These are phyloP conservation scores for Apodemia mormo DNA, from an alignment of 2,888 invertebrate genomes.

Conservation along the genomic window DNA sequence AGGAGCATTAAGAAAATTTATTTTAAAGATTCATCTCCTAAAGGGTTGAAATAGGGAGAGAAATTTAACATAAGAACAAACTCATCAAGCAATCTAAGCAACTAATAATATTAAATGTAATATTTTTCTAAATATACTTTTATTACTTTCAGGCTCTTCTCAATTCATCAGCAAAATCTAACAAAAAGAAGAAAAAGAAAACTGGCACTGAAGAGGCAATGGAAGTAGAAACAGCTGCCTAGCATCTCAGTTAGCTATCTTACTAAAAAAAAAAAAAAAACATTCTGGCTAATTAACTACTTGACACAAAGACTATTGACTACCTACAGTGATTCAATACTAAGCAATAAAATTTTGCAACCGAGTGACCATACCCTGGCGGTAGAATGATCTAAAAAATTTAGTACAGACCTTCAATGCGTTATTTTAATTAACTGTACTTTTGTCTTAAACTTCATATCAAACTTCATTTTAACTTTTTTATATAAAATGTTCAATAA, in stretches of 20 bases:
- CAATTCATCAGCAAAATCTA: constrained; percentile 90
- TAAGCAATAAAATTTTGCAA: constrained; percentile 29
- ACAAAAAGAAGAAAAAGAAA: constrained; percentile 96
- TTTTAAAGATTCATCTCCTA: no score
- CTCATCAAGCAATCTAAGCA: no score
- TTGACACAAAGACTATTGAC: constrained; percentile 31
- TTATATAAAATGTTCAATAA: constrained; percentile 20
- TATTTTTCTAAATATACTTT: constrained; percentile 17
- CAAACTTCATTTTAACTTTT: constrained; percentile 20
- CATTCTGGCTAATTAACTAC: constrained; percentile 32
- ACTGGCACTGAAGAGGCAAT: constrained; percentile 83
- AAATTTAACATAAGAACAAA: no score
- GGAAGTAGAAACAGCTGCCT: constrained; percentile 82
- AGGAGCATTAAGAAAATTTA: no score
- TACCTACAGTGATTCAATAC: constrained; percentile 30
- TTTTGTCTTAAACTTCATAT: constrained; percentile 9
- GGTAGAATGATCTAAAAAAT: not conserved
- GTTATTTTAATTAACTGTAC: constrained; percentile 7
- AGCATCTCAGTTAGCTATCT: constrained; percentile 43
- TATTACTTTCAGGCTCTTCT: constrained; percentile 83
- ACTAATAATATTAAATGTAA: not conserved
- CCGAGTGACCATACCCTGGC: constrained; percentile 27
- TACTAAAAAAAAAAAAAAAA: constrained; percentile 33
- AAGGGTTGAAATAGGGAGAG: no score
- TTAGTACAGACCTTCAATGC: constrained; percentile 4